Percentiles rank a stretch among this genome's conserved stretches.
These are phyloP conservation scores for Abrostola tripartita DNA, from an alignment of 2,888 invertebrate species.

Conservation along the genomic window DNA sequence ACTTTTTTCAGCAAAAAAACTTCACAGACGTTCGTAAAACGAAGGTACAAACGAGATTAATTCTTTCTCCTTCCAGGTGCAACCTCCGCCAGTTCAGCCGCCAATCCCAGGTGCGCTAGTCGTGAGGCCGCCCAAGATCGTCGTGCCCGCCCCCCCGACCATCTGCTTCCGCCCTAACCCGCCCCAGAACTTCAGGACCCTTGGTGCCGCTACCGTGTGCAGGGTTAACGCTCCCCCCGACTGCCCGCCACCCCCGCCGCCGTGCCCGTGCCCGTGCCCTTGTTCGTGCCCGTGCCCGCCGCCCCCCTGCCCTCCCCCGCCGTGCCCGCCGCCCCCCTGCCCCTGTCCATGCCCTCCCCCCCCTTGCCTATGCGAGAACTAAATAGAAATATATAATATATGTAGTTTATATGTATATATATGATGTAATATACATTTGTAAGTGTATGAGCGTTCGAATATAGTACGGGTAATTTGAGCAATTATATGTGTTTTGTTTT, in stretches of 20 bases:
- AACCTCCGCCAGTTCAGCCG: conserved; percentile 66
- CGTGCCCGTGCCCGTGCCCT: conserved; percentile 13
- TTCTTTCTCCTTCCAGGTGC: conserved; percentile 63
- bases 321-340: conserved; percentile 28
- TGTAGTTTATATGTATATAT: conserved; percentile 50
- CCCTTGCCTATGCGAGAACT: conserved; percentile 5
- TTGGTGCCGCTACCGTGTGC: conserved; percentile 62
- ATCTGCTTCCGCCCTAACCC: conserved; percentile 75
- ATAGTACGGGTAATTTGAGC: conserved; percentile 70
- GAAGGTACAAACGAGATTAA: no score
- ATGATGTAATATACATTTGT: conserved; percentile 69
- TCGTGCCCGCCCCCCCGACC: conserved; percentile 72
- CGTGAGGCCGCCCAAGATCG: conserved; percentile 72
- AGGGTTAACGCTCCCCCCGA: conserved; percentile 5
- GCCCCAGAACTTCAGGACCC: conserved; percentile 65
- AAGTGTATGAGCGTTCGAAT: conserved; percentile 68
- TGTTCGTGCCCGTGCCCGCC: conserved; percentile 15
- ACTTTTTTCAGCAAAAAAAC: no score
- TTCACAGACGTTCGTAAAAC: no score
- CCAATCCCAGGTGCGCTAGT: conserved; percentile 66
- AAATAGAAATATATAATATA: conserved; percentile 54
- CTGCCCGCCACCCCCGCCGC: conserved; percentile 13
- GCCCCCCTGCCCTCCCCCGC: conserved; percentile 26
- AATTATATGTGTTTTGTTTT: conserved; percentile 42
- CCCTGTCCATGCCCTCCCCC: conserved; percentile 12